Conservation (phyloP, 2,797 vertebrate species). For the Sebastiscus albofasciatus region DNA sequence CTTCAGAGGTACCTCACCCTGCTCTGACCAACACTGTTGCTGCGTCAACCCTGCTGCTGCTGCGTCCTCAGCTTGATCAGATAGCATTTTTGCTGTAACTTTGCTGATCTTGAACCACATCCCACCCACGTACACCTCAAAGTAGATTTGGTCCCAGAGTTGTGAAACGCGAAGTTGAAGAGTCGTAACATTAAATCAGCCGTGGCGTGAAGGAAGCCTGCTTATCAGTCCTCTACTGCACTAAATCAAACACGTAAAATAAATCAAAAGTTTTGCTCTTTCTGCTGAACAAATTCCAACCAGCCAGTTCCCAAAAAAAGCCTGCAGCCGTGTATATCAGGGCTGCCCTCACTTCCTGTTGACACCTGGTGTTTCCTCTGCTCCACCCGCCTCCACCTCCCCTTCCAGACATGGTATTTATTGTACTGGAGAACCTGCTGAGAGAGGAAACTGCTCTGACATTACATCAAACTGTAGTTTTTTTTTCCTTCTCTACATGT, state of each 20-base stretch:
- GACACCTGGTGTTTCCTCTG: conserved; percentile 40
- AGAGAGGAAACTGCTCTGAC: conserved; percentile 15
- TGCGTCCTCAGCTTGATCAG: too few relatives aligned
- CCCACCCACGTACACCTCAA: neutral
- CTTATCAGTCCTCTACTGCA: neutral
- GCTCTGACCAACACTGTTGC: too few relatives aligned
- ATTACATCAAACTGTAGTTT: neutral
- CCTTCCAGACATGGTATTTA: neutral
- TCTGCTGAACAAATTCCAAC: neutral
- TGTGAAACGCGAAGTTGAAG: neutral
- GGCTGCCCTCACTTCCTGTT: conserved; percentile 35
- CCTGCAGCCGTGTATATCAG: neutral
- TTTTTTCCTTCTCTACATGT: neutral
- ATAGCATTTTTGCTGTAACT: too few relatives aligned
- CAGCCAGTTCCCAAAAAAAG: neutral
- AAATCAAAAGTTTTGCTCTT: conserved; percentile 14
- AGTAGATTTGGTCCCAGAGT: too few relatives aligned
- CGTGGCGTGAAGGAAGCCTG: conserved; percentile 35
- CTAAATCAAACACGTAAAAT: conserved; percentile 9
- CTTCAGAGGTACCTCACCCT: conserved; percentile 86
- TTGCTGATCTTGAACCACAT: neutral
- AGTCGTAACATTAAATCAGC: neutral
- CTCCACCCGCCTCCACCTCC: neutral
- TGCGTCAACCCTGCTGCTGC: too few relatives aligned
- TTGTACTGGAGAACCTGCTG: neutral